These are phyloP conservation scores for Crenichthys baileyi DNA, from an alignment of 2,797 vertebrate genomes.

Conservation along the genomic window DNA sequence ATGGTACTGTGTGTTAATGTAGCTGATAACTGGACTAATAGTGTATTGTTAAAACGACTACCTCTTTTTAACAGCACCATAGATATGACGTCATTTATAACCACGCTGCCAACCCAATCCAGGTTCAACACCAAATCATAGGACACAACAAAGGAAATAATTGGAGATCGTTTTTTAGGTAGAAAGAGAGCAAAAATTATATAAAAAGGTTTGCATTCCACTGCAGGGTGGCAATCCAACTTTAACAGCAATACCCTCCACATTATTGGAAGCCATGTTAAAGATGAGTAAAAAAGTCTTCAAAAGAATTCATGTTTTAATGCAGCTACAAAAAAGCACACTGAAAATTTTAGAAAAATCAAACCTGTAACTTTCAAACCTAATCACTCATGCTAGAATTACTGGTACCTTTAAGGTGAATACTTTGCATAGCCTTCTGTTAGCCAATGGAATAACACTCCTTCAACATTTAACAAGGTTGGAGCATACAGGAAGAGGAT, in stretches of 20 bases:
- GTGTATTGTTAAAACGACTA: too few relatives aligned
- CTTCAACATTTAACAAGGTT: background rate
- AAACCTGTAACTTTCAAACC: background rate
- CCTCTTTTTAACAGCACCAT: background rate
- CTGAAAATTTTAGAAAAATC: background rate
- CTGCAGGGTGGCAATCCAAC: background rate
- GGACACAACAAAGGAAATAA: background rate
- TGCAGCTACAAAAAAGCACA: background rate
- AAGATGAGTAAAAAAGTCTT: background rate
- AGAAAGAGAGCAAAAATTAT: background rate
- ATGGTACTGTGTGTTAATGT: background rate
- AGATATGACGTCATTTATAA: background rate
- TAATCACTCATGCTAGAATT: background rate
- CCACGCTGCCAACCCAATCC: background rate
- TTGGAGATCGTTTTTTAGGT: background rate
- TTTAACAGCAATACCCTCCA: background rate
- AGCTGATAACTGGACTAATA: background rate
- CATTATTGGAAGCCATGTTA: background rate
- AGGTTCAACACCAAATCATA: background rate
- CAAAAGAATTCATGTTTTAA: background rate
- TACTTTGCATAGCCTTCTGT: background rate
- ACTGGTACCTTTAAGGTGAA: background rate
- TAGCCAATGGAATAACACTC: background rate
- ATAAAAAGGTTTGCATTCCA: background rate
- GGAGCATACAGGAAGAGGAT: background rate